Base-by-base conservation (phyloP, 2,797 vertebrate genomes). In the Tokudaia tokunoshimensis region DNA sequence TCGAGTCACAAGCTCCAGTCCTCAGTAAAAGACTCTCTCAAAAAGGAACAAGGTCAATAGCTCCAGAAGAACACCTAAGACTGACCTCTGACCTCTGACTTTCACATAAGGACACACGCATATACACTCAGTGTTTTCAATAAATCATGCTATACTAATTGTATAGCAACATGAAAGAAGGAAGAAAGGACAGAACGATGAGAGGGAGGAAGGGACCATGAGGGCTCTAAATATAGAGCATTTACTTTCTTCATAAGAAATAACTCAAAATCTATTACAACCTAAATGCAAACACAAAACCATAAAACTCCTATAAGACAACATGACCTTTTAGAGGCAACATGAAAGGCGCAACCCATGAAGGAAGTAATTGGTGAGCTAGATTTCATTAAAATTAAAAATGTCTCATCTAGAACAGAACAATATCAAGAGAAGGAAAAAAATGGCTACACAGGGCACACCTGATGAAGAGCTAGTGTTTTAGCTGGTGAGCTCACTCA, bases 371-470 rank as follows among this genome's bases (percentile, higher is more conserved):
- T 65, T 57, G 47, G 63, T 75, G n/a, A 87, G 12, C 14, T 65
- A 72, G 22, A 57, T 81, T 75, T 65, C 57, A 88, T 80, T 92
- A 67, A 92, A 31, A 78, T 78, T 78, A 20, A 90, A 89, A 87
- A 57, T 41, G 55, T 76, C 57, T 31, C 2, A 37, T 55, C 47
- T 76, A 44, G 44, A 67, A 81, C 31, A 41, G 8, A 65, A 37
- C 31, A 72, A 61, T 67, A n/a, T 65, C 44, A 74, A 65, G 9
- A 67, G 50, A 92, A 89, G 65, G 22, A 89, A 61, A 92, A 61
- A 74, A 44, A 26, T 22, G 20, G 74, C 7, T 15, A n/a, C 7
- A 3, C 7, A n/a, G 15, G 34, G 67, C 67, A 76, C 24, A 76
- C 74, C 22, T 76, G 74, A 47, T 47, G 74, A 76, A 44, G 74